phyloP scores from a whole-genome alignment of 2,888 invertebrate genomes.

The Nomada goodeniana region DNA sequence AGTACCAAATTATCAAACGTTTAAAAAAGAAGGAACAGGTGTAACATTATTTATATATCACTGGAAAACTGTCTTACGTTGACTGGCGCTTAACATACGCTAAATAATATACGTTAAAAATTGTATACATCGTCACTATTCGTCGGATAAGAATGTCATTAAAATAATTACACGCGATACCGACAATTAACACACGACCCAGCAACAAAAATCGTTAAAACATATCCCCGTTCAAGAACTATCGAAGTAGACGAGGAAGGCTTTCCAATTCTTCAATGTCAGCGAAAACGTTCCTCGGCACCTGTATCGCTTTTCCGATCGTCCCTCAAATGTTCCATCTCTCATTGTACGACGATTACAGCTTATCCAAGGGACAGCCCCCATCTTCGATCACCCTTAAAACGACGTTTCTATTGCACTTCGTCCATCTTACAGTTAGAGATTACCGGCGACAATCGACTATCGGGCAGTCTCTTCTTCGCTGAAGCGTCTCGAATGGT shows the following conservation, averaged over 20 bases:
- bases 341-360: slow-evolving; percentile 57
- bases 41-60: too few relatives aligned
- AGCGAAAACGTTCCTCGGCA: slow-evolving; percentile 48
- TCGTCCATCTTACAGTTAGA: slow-evolving; percentile 34
- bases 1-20: too few relatives aligned
- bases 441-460: slow-evolving; percentile 24
- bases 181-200: neutral
- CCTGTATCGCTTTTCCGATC: slow-evolving; percentile 14
- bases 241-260: slow-evolving; percentile 1
- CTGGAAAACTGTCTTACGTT: too few relatives aligned
- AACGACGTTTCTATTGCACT: slow-evolving; percentile 61
- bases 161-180: slow-evolving; percentile 19
- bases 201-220: neutral
- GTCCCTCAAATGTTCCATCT: slow-evolving; percentile 24
- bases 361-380: slow-evolving; percentile 26
- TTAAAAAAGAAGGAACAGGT: too few relatives aligned
- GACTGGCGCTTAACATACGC: too few relatives aligned
- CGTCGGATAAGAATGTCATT: neutral
- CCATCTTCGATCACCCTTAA: slow-evolving; percentile 33
- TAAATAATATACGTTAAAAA: too few relatives aligned
- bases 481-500: neutral
- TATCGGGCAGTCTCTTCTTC: slow-evolving; percentile 1
- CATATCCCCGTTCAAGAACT: neutral
- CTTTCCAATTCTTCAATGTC: slow-evolving; percentile 48
- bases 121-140: too few relatives aligned